Percentiles rank a stretch among this genome's conserved stretches.
These are phyloP conservation scores for Prionailurus bengalensis DNA, from an alignment of 2,113 vertebrate genomes.

Conservation along the genomic window DNA sequence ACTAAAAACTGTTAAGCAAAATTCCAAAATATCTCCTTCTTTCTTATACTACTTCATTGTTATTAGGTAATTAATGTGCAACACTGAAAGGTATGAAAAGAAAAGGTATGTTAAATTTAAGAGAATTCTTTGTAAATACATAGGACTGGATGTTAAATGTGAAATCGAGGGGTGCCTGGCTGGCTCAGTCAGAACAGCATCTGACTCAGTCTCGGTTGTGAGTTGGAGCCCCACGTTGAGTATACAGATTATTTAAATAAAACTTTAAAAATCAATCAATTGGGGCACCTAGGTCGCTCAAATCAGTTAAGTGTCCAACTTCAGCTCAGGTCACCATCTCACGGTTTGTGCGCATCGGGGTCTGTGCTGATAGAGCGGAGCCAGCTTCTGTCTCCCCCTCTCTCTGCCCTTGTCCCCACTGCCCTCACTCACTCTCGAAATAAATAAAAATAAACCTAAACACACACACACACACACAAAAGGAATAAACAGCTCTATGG, in stretches of 20 bases:
- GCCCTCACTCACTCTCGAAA: too few relatives aligned
- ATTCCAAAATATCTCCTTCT: not conserved
- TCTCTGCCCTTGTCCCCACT: too few relatives aligned
- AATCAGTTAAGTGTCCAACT: too few relatives aligned
- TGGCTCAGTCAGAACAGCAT: too few relatives aligned
- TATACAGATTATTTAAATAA: not conserved
- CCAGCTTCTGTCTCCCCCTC: too few relatives aligned
- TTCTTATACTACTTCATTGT: not conserved
- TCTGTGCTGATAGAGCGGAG: too few relatives aligned
- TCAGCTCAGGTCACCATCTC: too few relatives aligned
- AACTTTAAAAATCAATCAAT: not conserved
- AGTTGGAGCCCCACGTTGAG: not conserved
- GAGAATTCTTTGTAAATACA: not conserved
- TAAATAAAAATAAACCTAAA: too few relatives aligned
- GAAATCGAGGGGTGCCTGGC: not conserved
- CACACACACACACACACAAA: not conserved
- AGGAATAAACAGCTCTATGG: not conserved
- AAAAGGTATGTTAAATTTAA: slow-evolving; percentile 13
- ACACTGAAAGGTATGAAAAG: not conserved
- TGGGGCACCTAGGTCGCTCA: too few relatives aligned
- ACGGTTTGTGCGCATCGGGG: too few relatives aligned
- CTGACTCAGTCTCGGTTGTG: too few relatives aligned
- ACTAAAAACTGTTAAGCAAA: slow-evolving; percentile 29
- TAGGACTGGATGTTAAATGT: not conserved
- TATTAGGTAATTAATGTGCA: not conserved